These are phyloP conservation scores for Rallus crepitans DNA, from an alignment of 2,797 vertebrate species.

Conservation along the genomic window DNA sequence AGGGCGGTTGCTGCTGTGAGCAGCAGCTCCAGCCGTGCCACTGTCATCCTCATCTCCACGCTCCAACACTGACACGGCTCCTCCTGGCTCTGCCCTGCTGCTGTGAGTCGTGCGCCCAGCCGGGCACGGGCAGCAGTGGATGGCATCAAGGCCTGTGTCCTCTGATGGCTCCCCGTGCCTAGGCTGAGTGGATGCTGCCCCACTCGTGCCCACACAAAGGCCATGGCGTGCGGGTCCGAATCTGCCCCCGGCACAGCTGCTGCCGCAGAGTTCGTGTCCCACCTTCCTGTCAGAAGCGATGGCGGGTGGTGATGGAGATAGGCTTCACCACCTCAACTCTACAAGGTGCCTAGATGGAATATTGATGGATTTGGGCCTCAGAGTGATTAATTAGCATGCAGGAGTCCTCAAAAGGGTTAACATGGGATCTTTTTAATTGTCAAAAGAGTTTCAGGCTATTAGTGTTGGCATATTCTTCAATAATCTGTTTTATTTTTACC, in stretches of 20 bases:
- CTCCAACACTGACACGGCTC: too few species aligned
- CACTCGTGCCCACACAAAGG: fast-evolving
- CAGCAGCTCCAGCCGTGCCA: fast-evolving
- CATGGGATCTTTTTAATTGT: slow-evolving; percentile 83
- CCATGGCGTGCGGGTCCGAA: fast-evolving
- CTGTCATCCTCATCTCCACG: neutral
- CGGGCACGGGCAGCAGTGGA: fast-evolving
- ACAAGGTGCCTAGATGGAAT: neutral
- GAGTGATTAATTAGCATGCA: slow-evolving; percentile 64
- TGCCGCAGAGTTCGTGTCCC: neutral
- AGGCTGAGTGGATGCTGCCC: neutral
- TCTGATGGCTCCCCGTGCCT: fast-evolving
- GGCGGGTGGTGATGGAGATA: neutral
- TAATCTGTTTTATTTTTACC: slow-evolving; percentile 99
- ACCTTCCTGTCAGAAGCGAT: fast-evolving
- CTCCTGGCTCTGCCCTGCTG: neutral
- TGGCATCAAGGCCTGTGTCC: fast-evolving
- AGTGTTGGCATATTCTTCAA: slow-evolving; percentile 91
- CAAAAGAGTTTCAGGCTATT: slow-evolving; percentile 85
- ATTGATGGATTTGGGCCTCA: slow-evolving; percentile 26
- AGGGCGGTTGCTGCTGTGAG: fast-evolving
- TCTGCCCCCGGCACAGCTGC: fast-evolving
- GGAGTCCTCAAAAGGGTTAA: slow-evolving; percentile 80
- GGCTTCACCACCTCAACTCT: neutral
- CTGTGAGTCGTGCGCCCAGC: neutral